Conservation (phyloP, 2,888 invertebrate genomes). For the Pandemis corylana region DNA sequence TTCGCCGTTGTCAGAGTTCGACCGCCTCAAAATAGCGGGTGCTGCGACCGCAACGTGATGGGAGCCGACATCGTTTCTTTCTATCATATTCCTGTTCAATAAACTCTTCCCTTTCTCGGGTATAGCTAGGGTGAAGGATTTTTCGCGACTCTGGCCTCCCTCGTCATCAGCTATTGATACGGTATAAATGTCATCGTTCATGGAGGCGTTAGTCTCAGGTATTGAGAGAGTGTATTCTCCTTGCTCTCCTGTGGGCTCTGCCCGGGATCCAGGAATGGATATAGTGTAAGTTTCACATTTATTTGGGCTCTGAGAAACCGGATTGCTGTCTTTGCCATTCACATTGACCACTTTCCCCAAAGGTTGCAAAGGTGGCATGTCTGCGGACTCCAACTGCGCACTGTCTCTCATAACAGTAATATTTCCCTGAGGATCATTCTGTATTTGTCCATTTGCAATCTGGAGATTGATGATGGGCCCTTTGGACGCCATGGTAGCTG, state of each 20-base stretch:
- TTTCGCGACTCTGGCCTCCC: constrained; percentile 69
- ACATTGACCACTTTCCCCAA: constrained; percentile 64
- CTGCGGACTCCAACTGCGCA: constrained; percentile 62
- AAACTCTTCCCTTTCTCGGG: constrained; percentile 80
- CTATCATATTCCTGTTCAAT: constrained; percentile 70
- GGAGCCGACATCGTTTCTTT: constrained; percentile 64
- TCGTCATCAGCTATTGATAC: constrained; percentile 82
- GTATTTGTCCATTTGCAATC: constrained; percentile 87
- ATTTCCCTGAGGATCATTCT: constrained; percentile 85
- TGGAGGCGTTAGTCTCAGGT: constrained; percentile 80
- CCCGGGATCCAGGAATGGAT: constrained; percentile 78
- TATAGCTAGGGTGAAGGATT: constrained; percentile 77
- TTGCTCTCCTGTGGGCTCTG: constrained; percentile 79
- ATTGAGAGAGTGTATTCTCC: constrained; percentile 81
- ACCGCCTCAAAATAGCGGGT: constrained; percentile 79
- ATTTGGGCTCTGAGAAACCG: constrained; percentile 63
- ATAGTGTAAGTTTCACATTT: constrained; percentile 72
- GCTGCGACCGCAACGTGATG: constrained; percentile 64
- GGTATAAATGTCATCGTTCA: constrained; percentile 83
- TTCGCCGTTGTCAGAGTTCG: constrained; percentile 80
- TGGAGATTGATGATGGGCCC: constrained; percentile 88
- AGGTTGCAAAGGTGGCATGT: constrained; percentile 78
- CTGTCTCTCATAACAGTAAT: constrained; percentile 86
- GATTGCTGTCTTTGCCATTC: constrained; percentile 69
- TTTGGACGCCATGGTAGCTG: constrained; percentile 84